Percentiles rank a stretch among this genome's conserved stretches.
These are phyloP conservation scores for Musca vetustissima DNA, from an alignment of 1,140 invertebrate species.

Conservation along the genomic window DNA sequence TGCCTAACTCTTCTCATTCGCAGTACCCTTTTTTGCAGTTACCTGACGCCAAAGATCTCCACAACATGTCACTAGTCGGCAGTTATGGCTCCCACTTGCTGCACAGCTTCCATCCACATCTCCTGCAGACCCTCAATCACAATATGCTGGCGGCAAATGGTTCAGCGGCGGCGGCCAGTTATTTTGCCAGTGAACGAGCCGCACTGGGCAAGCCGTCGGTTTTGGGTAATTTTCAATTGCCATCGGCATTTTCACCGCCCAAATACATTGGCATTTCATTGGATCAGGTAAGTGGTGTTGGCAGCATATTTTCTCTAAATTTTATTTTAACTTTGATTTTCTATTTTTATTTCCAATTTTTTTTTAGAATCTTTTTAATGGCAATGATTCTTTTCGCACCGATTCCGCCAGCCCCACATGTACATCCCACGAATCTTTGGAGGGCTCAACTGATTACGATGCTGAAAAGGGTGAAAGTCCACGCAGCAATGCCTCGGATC, in stretches of 20 bases:
- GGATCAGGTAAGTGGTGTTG: conserved; percentile 48
- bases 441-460: conserved; percentile 56
- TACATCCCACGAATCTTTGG: conserved; percentile 55
- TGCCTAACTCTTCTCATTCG: too few relatives aligned
- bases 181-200: conserved; percentile 51
- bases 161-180: conserved; percentile 45
- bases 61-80: conserved; percentile 56
- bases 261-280: conserved; percentile 55
- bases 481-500: conserved; percentile 55
- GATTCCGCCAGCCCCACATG: conserved; percentile 55
- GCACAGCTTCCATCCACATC: conserved; percentile 53
- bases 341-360: neutral
- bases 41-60: conserved; percentile 57
- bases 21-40: conserved; percentile 39
- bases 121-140: conserved; percentile 53
- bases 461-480: conserved; percentile 56
- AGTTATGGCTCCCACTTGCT: conserved; percentile 52
- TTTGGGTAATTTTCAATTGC: conserved; percentile 53
- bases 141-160: conserved; percentile 51
- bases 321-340: neutral
- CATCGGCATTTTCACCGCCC: conserved; percentile 54
- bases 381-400: conserved; percentile 56
- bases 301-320: neutral
- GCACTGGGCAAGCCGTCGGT: conserved; percentile 52
- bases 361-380: conserved; percentile 52